These are phyloP conservation scores for Pseudochirops corinnae DNA, from an alignment of 2,797 vertebrate genomes.

Conservation along the genomic window DNA sequence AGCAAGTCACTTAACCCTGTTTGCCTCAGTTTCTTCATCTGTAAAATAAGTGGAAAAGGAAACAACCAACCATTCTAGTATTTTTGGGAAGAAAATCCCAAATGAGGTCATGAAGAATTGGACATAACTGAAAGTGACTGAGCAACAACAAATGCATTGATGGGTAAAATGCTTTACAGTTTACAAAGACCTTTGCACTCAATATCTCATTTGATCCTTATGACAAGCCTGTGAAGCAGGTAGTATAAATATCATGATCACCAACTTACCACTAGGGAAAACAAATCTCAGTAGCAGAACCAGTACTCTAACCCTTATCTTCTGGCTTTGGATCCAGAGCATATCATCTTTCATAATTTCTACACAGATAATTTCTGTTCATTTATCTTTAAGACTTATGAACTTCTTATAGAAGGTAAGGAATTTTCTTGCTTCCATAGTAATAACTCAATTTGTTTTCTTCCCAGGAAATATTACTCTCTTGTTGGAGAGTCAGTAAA, in stretches of 20 bases:
- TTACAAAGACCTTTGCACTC: background rate
- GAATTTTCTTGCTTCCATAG: conserved; percentile 68
- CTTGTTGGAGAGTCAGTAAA: conserved; percentile 74
- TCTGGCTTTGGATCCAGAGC: background rate
- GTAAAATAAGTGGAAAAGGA: background rate
- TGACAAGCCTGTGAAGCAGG: background rate
- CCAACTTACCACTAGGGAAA: background rate
- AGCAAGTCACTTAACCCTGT: background rate
- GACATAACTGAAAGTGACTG: background rate
- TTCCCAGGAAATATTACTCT: conserved; percentile 74
- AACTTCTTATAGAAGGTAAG: conserved; percentile 68
- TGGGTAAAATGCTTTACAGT: background rate
- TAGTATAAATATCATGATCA: background rate
- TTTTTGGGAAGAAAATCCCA: background rate
- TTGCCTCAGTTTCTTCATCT: background rate
- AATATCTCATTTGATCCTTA: background rate
- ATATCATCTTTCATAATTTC: conserved; percentile 54
- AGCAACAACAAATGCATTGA: background rate
- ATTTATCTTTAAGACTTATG: conserved; percentile 74
- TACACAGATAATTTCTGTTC: conserved; percentile 58
- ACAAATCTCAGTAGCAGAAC: background rate
- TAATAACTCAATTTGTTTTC: conserved; percentile 46
- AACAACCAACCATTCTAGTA: background rate
- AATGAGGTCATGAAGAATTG: background rate
- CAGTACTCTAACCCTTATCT: background rate